A percentile compares a stretch with the other conserved stretches of the same genome.
These are phyloP conservation scores for Machaerirhynchus nigripectus DNA, from an alignment of 2,113 vertebrate species.

Conservation along the genomic window DNA sequence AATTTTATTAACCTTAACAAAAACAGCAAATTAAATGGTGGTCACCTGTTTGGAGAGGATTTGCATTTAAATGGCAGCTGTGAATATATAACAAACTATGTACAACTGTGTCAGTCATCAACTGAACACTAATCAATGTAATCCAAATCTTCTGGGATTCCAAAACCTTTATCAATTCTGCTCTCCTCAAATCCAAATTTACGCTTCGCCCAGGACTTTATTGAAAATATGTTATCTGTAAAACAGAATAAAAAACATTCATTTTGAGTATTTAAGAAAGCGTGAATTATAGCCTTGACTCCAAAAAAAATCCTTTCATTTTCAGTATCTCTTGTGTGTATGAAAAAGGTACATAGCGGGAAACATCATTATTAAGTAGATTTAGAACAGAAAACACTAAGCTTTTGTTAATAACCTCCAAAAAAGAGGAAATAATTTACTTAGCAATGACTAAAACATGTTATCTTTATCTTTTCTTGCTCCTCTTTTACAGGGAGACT, in stretches of 20 bases:
- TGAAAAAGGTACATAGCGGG: neutral
- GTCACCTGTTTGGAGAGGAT: neutral
- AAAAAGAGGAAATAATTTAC: neutral
- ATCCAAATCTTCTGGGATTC: conserved; percentile 97
- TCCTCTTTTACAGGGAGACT: neutral
- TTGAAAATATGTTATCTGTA: conserved; percentile 93
- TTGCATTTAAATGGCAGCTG: neutral
- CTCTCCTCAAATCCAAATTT: conserved; percentile 93
- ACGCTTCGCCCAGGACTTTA: conserved; percentile 97
- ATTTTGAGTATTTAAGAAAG: neutral
- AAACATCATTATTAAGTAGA: neutral
- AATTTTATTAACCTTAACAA: conserved; percentile 64
- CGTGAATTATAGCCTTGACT: neutral
- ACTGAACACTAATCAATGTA: conserved; percentile 82
- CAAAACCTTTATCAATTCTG: conserved; percentile 92
- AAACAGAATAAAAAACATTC: conserved; percentile 52
- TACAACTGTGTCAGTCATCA: neutral
- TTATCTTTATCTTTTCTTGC: neutral
- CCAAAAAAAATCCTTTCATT: neutral
- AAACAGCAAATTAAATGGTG: neutral
- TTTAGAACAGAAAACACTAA: neutral
- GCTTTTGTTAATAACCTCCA: neutral
- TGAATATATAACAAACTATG: neutral
- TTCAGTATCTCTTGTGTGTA: neutral
- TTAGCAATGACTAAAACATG: neutral